phyloP scores from a whole-genome alignment of 2,113 vertebrate genomes.

The Etia nguti region DNA sequence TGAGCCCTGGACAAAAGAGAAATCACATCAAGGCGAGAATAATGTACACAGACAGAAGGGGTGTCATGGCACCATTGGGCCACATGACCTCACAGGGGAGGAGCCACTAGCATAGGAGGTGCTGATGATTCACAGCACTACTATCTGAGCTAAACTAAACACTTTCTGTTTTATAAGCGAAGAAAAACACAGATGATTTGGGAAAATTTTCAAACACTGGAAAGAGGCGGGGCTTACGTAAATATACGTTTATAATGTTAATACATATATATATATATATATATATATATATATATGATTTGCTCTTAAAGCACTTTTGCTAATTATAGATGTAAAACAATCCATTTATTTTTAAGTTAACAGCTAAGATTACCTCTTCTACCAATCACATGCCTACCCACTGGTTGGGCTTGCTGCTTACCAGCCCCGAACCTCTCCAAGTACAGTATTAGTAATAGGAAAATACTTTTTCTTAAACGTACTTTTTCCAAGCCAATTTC shows the following conservation, averaged over 20 bases:
- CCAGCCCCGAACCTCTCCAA: not conserved
- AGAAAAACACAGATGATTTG: not conserved
- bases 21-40: not conserved
- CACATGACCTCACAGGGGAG: not conserved
- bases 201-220: not conserved
- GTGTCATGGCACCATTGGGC: not conserved
- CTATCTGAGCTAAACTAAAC: not conserved
- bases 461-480: not conserved
- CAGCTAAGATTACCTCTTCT: not conserved
- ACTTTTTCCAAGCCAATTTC: not conserved
- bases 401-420: too few relatives aligned
- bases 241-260: not conserved
- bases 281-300: too few relatives aligned
- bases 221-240: too few relatives aligned
- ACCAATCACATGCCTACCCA: not conserved
- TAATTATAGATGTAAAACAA: not conserved
- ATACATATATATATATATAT: too few relatives aligned
- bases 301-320: not conserved
- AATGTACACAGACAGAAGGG: not conserved
- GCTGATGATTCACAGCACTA: not conserved
- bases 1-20: not conserved
- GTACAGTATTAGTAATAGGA: not conserved
- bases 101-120: not conserved
- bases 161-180: not conserved
- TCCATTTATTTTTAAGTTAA: not conserved